These are phyloP conservation scores for Parasteatoda lunata DNA, from an alignment of 2,888 invertebrate genomes.

Conservation along the genomic window DNA sequence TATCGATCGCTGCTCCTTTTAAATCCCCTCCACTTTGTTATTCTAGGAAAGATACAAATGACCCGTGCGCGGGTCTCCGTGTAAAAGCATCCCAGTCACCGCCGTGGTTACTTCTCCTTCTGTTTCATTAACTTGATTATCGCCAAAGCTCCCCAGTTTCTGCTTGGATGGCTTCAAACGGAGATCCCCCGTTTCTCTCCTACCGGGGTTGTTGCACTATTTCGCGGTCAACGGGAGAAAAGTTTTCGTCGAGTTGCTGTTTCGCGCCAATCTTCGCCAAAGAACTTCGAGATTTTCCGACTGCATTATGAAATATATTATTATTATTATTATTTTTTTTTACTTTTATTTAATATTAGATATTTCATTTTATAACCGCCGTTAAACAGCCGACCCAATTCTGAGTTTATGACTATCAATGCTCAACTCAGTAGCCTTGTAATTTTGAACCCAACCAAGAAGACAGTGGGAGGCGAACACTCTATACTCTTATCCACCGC, in stretches of 20 bases:
- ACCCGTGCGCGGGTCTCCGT: conserved; percentile 38
- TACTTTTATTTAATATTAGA: too few relatives aligned
- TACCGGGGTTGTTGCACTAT: conserved; percentile 15
- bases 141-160: conserved; percentile 62
- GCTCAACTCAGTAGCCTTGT: too few relatives aligned
- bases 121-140: conserved; percentile 69
- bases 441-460: too few relatives aligned
- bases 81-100: conserved; percentile 49
- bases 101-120: conserved; percentile 67
- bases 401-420: too few relatives aligned
- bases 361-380: too few relatives aligned
- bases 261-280: conserved; percentile 20
- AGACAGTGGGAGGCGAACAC: too few relatives aligned
- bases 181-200: conserved; percentile 18
- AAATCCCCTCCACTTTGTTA: conserved; percentile 59
- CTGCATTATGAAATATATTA: background rate
- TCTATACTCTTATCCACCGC: too few relatives aligned
- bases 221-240: background rate
- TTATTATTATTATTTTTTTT: too few relatives aligned
- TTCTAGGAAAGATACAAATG: conserved; percentile 59
- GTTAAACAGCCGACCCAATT: too few relatives aligned
- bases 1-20: conserved; percentile 32
- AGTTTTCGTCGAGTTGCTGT: background rate
- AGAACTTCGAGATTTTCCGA: background rate
- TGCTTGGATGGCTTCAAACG: conserved; percentile 50